These are phyloP conservation scores for Ondatra zibethicus DNA, from an alignment of 2,113 vertebrate species.

Conservation along the genomic window DNA sequence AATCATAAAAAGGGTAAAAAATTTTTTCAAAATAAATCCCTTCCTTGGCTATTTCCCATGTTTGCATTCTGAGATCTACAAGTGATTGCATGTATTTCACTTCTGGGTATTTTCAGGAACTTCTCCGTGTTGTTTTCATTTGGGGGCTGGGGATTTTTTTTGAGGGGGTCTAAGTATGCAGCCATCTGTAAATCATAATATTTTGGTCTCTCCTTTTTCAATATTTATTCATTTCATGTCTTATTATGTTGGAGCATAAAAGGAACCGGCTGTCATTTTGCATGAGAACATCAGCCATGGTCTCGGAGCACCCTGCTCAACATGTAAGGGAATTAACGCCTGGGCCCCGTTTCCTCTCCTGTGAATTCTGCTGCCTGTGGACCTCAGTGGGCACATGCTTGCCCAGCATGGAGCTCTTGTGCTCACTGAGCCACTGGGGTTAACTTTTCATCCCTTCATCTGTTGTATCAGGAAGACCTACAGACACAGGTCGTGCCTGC, in stretches of 20 bases:
- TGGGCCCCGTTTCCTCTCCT: not conserved
- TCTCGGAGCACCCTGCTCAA: not conserved
- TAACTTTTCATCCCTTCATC: not conserved
- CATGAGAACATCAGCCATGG: not conserved
- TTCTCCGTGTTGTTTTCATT: not conserved
- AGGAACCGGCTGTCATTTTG: not conserved
- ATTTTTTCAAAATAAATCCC: not conserved
- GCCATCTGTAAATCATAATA: not conserved
- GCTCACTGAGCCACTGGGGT: not conserved
- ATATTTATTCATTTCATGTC: conserved; percentile 4
- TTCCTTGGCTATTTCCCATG: not conserved
- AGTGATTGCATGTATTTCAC: conserved; percentile 5
- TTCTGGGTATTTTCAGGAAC: conserved; percentile 31
- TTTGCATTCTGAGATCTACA: not conserved
- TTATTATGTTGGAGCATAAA: not conserved
- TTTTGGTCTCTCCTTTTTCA: not conserved
- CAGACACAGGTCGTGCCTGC: not conserved
- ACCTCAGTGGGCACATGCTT: not conserved
- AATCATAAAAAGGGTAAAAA: not conserved
- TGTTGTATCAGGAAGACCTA: not conserved
- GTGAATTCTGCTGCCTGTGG: not conserved
- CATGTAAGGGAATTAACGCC: not conserved
- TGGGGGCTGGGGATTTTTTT: not conserved
- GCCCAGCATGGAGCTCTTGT: too few species aligned
- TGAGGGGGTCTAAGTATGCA: not conserved